Evolutionary conservation across 2,113 vertebrate genomes (phyloP), one percentile per base, ranked within the genome.

Genomic region (Anolis carolinensis): DNA sequence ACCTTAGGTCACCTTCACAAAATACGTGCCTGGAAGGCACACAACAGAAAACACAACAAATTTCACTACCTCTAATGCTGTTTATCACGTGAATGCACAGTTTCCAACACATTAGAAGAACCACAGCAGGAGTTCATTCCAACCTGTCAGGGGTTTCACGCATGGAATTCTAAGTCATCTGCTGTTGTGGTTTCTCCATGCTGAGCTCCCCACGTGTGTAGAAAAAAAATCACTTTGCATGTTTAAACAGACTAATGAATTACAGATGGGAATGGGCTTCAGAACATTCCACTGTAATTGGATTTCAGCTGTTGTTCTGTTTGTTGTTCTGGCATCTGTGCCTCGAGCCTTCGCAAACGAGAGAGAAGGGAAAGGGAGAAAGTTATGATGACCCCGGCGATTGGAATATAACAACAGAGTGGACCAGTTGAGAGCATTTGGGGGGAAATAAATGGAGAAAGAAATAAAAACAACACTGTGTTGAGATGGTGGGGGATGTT

Each of bases 201-300:
- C 21, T n/a, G n/a, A 36, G 39, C 25, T 7, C 67, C 23, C 14
- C 2, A 3, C 2, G 27, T 2, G 36, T 52, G 20, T 16, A 62
- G 55, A 5, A 63, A 67, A 36, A 32, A 65, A 92, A 94, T 90
- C 89, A 91, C 89, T 92, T 94, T 93, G 89, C 93, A 75, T 95
- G 92, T 93, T 95, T 81, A 91, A 95, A 92, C 92, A 92, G 89
- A 92, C 92, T 91, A 94, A 92, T 84, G 89, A 95, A 95, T 95
- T 95, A 93, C 94, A 90, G 85, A 95, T 95, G 93, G 94, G 94
- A 95, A 95, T 90, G 71, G 89, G 92, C 89, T 93, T 93, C 90
- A 87, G 94, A 92, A 91, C 94, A 92, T 94, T 92, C 86, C 77
- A 80, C 84, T 87, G 93, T 95, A 95, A 93, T 92, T 95, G 89